A percentile compares a stretch with the other conserved stretches of the same genome.
Conservation (phyloP, 2,888 invertebrate species). For the Amiota minor region DNA sequence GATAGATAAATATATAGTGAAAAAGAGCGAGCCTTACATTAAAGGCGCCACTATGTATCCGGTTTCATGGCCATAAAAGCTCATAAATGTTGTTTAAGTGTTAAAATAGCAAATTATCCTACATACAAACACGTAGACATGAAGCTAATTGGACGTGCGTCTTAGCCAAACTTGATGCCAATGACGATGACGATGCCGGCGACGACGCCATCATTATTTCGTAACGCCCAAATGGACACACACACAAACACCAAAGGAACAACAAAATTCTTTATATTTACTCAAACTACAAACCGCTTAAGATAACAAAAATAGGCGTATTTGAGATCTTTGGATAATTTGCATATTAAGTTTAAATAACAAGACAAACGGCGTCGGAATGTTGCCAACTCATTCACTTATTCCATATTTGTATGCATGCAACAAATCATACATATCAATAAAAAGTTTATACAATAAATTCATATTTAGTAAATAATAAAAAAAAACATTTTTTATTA, state of each 20-base stretch:
- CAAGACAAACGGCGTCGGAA: slow-evolving; percentile 60
- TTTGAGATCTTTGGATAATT: slow-evolving; percentile 59
- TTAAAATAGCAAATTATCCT: slow-evolving; percentile 57
- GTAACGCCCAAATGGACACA: too few species aligned
- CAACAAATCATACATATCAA: slow-evolving; percentile 27
- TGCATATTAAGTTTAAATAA: slow-evolving; percentile 61
- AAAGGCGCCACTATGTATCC: slow-evolving; percentile 67
- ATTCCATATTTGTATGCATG: slow-evolving; percentile 19
- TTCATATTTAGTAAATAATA: slow-evolving; percentile 34
- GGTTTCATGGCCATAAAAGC: slow-evolving; percentile 63
- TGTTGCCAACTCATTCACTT: slow-evolving; percentile 56
- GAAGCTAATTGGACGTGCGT: slow-evolving; percentile 55
- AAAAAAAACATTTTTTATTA: slow-evolving; percentile 28
- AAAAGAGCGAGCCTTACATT: slow-evolving; percentile 1
- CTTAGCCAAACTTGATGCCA: background rate
- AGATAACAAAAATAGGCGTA: slow-evolving; percentile 53
- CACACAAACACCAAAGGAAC: too few species aligned
- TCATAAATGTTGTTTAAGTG: slow-evolving; percentile 50
- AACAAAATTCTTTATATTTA: too few species aligned
- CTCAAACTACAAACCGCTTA: background rate
- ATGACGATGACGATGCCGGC: too few species aligned
- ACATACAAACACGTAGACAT: slow-evolving; percentile 55
- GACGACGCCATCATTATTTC: too few species aligned
- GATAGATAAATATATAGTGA: too few species aligned
- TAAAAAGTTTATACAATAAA: too few species aligned